phyloP scores from a whole-genome alignment of 2,888 invertebrate species.

The Pemphredon lugubris region DNA sequence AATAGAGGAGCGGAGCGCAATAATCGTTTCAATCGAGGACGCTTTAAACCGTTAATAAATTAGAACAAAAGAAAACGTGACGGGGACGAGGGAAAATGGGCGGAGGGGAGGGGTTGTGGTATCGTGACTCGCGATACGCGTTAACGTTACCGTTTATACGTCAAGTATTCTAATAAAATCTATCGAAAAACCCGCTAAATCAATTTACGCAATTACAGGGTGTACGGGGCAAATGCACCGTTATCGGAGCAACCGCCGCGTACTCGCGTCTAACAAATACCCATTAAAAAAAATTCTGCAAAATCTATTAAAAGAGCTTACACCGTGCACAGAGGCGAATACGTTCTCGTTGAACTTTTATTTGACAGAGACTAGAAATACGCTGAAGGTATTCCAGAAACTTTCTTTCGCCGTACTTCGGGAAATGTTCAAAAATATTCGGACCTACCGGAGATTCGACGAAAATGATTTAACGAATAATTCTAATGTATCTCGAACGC shows the following conservation, averaged over 20 bases:
- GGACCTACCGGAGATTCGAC: no score
- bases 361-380: no score
- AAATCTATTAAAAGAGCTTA: neutral
- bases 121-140: neutral
- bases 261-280: conserved; percentile 1
- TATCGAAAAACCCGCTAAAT: conserved; percentile 1
- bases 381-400: no score
- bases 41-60: conserved; percentile 9
- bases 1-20: neutral
- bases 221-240: conserved; percentile 3
- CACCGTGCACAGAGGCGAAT: neutral
- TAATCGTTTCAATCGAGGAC: conserved; percentile 2
- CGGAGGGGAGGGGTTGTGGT: neutral
- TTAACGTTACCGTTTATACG: neutral
- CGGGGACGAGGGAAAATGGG: neutral
- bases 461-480: no score
- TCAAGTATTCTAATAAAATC: conserved; percentile 2
- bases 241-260: conserved; percentile 2
- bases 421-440: no score
- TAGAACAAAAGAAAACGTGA: neutral
- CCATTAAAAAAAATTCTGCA: neutral
- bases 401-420: no score
- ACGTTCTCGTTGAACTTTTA: neutral
- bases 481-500: no score
- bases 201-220: conserved; percentile 5